phyloP scores from a whole-genome alignment of 2,888 invertebrate species.

The Pseudococcus jackbeardsleyi region DNA sequence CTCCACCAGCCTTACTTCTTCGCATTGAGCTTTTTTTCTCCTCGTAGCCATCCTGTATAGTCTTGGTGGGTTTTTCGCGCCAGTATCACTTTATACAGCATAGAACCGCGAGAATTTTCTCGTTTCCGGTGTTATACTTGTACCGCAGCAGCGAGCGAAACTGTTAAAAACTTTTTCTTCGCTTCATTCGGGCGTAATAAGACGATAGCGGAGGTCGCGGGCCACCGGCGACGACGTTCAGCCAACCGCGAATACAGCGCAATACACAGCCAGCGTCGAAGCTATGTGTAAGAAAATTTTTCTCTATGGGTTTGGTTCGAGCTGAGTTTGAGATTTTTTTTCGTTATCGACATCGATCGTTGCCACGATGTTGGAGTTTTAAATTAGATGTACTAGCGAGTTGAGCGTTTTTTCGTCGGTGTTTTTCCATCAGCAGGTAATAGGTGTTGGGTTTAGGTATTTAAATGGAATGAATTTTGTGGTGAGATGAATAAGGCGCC shows the following conservation, averaged over 20 bases:
- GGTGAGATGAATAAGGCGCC: no score
- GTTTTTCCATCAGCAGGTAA: no score
- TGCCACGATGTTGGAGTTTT: no score
- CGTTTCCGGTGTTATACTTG: not conserved
- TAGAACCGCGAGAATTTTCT: slow-evolving; percentile 2
- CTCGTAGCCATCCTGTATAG: not conserved
- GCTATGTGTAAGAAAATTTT: not conserved
- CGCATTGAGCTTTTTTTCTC: not conserved
- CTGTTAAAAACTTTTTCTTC: slow-evolving; percentile 24
- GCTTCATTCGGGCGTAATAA: slow-evolving; percentile 36
- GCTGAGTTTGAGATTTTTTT: no score
- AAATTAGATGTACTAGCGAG: no score
- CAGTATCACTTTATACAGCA: no score
- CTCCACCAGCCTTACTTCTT: not conserved
- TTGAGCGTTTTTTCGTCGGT: no score
- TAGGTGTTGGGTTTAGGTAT: no score
- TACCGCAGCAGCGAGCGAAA: not conserved
- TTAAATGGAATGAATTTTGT: no score
- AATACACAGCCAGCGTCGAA: not conserved
- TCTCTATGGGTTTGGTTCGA: not conserved
- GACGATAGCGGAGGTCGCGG: slow-evolving; percentile 51
- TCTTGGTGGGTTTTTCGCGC: no score
- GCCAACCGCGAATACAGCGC: slow-evolving; percentile 16
- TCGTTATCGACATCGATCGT: no score
- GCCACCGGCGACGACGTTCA: slow-evolving; percentile 30